These are phyloP conservation scores for Gasterosteus nipponicus DNA, from an alignment of 2,113 vertebrate species.

Conservation along the genomic window DNA sequence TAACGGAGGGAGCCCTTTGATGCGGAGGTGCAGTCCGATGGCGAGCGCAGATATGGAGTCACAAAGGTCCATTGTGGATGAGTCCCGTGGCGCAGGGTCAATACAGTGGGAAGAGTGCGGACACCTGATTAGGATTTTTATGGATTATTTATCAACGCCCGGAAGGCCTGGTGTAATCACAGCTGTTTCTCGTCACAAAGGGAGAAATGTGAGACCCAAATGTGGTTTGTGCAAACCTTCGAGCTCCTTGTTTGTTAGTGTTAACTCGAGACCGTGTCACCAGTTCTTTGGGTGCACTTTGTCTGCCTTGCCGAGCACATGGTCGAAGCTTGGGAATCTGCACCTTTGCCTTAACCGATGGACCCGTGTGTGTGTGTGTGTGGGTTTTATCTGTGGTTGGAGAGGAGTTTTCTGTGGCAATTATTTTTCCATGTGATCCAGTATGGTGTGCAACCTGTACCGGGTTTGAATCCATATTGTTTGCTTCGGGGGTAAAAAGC, in stretches of 20 bases:
- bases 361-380: not conserved
- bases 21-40: constrained; percentile 19
- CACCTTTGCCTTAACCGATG: not conserved
- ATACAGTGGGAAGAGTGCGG: constrained; percentile 35
- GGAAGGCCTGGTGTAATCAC: constrained; percentile 20
- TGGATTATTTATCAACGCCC: constrained; percentile 20
- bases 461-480: too few species aligned
- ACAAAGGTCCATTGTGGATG: constrained; percentile 48
- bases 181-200: constrained; percentile 14
- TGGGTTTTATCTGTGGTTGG: not conserved
- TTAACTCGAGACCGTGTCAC: not conserved
- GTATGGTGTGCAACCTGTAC: not conserved
- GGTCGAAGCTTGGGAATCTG: not conserved
- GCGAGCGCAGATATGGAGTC: constrained; percentile 40
- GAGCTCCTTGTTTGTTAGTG: not conserved
- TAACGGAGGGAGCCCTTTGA: constrained; percentile 48
- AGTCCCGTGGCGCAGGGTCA: constrained; percentile 29
- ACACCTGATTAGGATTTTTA: constrained; percentile 46
- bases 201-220: not conserved
- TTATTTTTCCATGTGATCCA: constrained; percentile 8
- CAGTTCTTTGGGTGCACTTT: not conserved
- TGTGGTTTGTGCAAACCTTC: constrained; percentile 3
- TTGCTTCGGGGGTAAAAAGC: too few species aligned
- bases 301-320: not conserved
- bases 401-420: not conserved